Evolutionary conservation across 2,888 invertebrate genomes (phyloP).

Genomic region (Campoplex capitator): DNA sequence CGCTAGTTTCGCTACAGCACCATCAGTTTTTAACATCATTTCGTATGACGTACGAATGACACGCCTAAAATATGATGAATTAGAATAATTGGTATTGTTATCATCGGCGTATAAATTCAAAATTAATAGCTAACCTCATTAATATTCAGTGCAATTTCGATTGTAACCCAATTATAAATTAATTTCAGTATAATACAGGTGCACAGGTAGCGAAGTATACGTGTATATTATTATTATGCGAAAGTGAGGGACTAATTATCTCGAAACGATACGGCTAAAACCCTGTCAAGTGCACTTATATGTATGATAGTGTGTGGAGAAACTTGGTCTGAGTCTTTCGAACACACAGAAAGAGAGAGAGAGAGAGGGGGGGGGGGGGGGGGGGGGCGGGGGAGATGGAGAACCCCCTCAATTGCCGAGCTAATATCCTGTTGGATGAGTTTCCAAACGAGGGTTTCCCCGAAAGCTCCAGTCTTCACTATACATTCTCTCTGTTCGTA

Average conservation of each 20-base stretch:
- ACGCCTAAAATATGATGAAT: not conserved
- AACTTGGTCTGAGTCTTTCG: constrained; percentile 43
- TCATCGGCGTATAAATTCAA: not conserved
- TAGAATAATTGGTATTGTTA: not conserved
- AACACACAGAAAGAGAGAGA: constrained; percentile 2
- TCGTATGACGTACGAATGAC: not conserved
- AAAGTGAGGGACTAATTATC: constrained; percentile 36
- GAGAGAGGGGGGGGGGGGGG: not conserved
- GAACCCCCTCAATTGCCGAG: constrained; percentile 28
- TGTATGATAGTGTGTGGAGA: constrained; percentile 21
- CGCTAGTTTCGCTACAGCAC: not conserved
- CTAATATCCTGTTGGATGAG: constrained; percentile 57
- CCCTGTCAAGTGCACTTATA: constrained; percentile 50
- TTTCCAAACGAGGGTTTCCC: constrained; percentile 41
- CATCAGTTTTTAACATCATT: not conserved
- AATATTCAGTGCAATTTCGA: too few relatives aligned
- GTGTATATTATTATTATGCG: not conserved
- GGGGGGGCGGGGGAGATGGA: too few relatives aligned
- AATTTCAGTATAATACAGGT: not conserved
- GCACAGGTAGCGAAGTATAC: not conserved
- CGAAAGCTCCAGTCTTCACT: constrained; percentile 16
- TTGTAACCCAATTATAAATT: too few relatives aligned
- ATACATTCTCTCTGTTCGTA: not conserved
- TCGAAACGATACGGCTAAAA: constrained; percentile 40
- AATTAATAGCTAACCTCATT: too few relatives aligned